Percentiles rank a stretch among this genome's conserved stretches.
Evolutionary conservation across 2,888 invertebrate species (phyloP).

Genomic region (Drosophila anomalata): DNA sequence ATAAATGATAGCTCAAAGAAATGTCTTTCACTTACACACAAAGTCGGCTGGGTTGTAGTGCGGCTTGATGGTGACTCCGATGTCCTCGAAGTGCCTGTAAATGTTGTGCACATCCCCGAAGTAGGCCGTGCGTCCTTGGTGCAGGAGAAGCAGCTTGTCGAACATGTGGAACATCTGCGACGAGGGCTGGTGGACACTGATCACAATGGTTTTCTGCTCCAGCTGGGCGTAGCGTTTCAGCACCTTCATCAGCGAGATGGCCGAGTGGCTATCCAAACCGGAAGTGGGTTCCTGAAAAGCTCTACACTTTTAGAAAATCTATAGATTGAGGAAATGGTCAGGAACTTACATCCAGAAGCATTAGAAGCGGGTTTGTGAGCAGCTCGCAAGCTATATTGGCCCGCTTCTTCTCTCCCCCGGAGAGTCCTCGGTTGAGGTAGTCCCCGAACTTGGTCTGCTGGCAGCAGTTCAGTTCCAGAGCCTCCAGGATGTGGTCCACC

Average conservation of each 20-base stretch:
- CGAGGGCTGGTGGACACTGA: conserved; percentile 92
- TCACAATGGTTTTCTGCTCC: conserved; percentile 91
- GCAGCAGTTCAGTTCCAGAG: conserved; percentile 89
- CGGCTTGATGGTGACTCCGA: conserved; percentile 89
- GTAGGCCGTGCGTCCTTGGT: conserved; percentile 90
- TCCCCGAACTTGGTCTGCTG: conserved; percentile 92
- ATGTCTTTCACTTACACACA: conserved; percentile 86
- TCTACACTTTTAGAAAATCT: background rate
- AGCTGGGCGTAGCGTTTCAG: conserved; percentile 90
- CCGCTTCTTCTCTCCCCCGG: conserved; percentile 93
- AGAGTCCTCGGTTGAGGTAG: conserved; percentile 89
- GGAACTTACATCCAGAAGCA: conserved; percentile 90
- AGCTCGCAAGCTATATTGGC: conserved; percentile 93
- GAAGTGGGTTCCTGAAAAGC: conserved; percentile 91
- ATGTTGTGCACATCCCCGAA: conserved; percentile 90
- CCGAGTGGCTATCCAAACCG: conserved; percentile 92
- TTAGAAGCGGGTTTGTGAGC: conserved; percentile 90
- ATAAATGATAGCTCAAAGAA: background rate
- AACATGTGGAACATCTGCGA: conserved; percentile 94
- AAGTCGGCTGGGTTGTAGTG: conserved; percentile 95
- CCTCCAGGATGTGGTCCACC: conserved; percentile 91
- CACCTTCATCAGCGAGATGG: conserved; percentile 89
- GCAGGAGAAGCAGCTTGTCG: conserved; percentile 89
- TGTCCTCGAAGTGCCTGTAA: conserved; percentile 88
- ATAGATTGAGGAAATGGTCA: background rate